These are phyloP conservation scores for Dermatemys mawii DNA, from an alignment of 2,113 vertebrate species.

Conservation along the genomic window DNA sequence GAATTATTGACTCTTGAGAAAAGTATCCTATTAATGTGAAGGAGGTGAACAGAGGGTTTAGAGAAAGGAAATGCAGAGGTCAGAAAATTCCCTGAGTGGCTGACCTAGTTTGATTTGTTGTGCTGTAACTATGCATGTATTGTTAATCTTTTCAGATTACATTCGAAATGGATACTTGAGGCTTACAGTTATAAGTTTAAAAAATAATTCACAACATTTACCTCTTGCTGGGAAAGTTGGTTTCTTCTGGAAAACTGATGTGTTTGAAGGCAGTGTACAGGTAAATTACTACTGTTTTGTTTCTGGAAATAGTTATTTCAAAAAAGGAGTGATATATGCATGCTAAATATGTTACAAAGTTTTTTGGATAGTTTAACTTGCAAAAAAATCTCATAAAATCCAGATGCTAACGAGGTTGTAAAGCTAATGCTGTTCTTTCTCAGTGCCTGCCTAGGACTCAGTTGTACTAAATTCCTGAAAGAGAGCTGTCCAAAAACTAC, in stretches of 20 bases:
- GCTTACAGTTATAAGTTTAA: constrained; percentile 68
- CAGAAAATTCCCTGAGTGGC: background rate
- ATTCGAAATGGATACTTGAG: constrained; percentile 77
- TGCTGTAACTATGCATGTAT: background rate
- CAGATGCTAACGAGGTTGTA: fast-evolving
- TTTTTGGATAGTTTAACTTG: background rate
- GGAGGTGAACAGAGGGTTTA: background rate
- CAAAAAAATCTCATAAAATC: background rate
- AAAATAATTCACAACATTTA: constrained; percentile 72
- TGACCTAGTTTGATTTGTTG: background rate
- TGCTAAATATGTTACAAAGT: background rate
- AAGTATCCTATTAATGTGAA: background rate
- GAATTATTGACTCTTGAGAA: background rate
- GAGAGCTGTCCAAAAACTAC: background rate
- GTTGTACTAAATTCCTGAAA: background rate
- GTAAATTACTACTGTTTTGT: constrained; percentile 60
- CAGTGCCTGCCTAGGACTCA: background rate
- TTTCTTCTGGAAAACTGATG: constrained; percentile 76
- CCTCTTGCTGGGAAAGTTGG: constrained; percentile 75
- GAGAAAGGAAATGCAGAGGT: background rate
- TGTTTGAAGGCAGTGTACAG: constrained; percentile 77
- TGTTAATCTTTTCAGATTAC: constrained; percentile 70
- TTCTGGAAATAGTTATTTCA: background rate
- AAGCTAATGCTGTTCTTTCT: background rate
- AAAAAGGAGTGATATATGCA: background rate